phyloP scores from a whole-genome alignment of 2,113 vertebrate genomes.

The sheep (Ovis aries) region DNA sequence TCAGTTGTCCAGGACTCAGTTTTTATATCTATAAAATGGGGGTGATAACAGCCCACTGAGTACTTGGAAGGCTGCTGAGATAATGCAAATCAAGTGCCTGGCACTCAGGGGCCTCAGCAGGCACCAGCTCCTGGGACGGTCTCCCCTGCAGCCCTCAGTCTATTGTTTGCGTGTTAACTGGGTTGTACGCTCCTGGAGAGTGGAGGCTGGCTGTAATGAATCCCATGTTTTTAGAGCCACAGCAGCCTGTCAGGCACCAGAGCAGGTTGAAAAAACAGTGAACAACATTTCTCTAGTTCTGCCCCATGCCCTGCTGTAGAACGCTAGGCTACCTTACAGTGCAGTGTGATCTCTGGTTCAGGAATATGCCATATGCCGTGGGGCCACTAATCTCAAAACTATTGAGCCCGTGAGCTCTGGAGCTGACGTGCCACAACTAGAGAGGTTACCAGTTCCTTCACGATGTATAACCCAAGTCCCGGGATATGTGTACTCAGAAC shows the following conservation, averaged over 20 bases:
- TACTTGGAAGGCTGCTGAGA: not conserved
- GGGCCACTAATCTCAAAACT: not conserved
- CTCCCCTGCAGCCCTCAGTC: not conserved
- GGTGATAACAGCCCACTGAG: not conserved
- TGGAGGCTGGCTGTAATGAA: not conserved
- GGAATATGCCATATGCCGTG: not conserved
- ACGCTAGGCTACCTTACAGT: not conserved
- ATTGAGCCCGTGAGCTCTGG: not conserved
- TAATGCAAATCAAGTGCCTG: no score
- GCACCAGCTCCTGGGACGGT: not conserved
- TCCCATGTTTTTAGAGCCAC: not conserved
- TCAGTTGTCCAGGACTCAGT: not conserved
- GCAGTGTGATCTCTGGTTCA: not conserved
- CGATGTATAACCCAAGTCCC: accelerated
- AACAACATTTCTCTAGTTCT: not conserved
- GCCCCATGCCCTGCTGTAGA: not conserved
- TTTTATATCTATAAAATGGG: not conserved
- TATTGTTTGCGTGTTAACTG: not conserved
- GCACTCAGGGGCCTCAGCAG: not conserved
- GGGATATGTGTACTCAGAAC: not conserved
- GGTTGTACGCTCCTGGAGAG: no score
- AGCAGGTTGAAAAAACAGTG: no score
- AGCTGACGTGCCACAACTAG: not conserved
- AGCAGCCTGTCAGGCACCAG: not conserved
- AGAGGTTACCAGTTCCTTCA: not conserved